A percentile compares a stretch with the other conserved stretches of the same genome.
Evolutionary conservation across 2,888 invertebrate genomes (phyloP).

Genomic region (Plagiodera versicolora): DNA sequence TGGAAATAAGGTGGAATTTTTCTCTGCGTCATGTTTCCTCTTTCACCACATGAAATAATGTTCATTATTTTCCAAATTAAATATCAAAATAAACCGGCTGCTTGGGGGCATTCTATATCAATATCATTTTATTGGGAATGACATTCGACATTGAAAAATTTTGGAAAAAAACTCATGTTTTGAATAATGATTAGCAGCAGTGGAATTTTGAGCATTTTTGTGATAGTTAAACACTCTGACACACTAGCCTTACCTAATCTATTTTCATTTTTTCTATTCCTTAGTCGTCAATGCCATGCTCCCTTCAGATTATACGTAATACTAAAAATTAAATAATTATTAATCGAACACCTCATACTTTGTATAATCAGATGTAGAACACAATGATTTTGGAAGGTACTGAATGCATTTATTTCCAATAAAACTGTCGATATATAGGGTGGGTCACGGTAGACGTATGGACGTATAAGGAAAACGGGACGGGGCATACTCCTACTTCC

Average conservation of each 20-base stretch:
- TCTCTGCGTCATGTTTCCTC: no score
- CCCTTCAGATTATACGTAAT: constrained; percentile 43
- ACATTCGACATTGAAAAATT: not conserved
- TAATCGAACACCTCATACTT: constrained; percentile 9
- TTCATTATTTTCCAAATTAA: no score
- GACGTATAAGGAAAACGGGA: no score
- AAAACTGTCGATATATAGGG: no score
- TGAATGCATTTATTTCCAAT: no score
- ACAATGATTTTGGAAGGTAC: not conserved
- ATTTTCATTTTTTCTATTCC: constrained; percentile 22
- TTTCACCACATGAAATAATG: no score
- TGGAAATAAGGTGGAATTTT: no score
- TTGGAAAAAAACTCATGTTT: not conserved
- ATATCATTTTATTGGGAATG: not conserved
- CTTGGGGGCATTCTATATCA: no score
- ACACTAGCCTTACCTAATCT: constrained; percentile 38
- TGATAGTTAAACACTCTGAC: constrained; percentile 26
- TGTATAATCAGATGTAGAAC: not conserved
- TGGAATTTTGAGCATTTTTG: constrained; percentile 17
- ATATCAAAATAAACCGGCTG: no score
- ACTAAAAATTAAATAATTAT: constrained; percentile 43
- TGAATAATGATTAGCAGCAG: not conserved
- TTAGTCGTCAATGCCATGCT: constrained; percentile 28
- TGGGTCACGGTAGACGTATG: no score
- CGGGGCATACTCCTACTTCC: no score